Percentiles rank a stretch among this genome's conserved stretches.
These are phyloP conservation scores for Sphyrna mokarran DNA, from an alignment of 2,113 vertebrate species.

Conservation along the genomic window DNA sequence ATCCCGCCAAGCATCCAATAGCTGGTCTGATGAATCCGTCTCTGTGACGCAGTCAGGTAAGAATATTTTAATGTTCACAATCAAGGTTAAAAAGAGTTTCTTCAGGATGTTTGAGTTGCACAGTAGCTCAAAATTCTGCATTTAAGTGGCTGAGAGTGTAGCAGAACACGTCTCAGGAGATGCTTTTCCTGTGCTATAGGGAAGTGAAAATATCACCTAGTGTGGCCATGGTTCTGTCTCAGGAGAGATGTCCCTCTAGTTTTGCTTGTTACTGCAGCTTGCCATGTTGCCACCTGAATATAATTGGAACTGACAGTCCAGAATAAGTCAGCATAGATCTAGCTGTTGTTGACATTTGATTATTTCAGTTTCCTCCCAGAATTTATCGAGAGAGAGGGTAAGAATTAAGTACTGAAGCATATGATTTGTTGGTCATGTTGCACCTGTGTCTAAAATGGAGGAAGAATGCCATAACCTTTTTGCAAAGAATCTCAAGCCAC, in stretches of 20 bases:
- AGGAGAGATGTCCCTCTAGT: background rate
- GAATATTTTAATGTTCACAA: slow-evolving; percentile 8
- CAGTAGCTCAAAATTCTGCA: background rate
- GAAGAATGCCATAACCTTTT: background rate
- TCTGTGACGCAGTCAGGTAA: slow-evolving; percentile 76
- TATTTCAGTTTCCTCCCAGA: background rate
- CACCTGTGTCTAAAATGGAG: background rate
- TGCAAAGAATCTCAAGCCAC: background rate
- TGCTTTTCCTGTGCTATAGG: background rate
- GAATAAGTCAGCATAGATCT: background rate
- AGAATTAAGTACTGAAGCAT: background rate
- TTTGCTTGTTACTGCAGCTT: background rate
- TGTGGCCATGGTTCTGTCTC: background rate
- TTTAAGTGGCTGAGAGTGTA: background rate
- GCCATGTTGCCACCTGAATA: background rate
- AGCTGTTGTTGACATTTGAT: background rate
- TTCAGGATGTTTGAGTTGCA: background rate
- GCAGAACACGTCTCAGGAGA: background rate
- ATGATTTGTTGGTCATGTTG: background rate
- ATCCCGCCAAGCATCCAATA: slow-evolving; percentile 55
- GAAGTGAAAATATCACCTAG: background rate
- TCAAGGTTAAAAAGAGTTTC: background rate
- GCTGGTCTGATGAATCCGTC: slow-evolving; percentile 66
- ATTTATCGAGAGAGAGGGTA: background rate
- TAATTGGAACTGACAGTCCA: background rate